Conservation (phyloP, 2,113 vertebrate genomes). For the Bujurquina vittata region DNA sequence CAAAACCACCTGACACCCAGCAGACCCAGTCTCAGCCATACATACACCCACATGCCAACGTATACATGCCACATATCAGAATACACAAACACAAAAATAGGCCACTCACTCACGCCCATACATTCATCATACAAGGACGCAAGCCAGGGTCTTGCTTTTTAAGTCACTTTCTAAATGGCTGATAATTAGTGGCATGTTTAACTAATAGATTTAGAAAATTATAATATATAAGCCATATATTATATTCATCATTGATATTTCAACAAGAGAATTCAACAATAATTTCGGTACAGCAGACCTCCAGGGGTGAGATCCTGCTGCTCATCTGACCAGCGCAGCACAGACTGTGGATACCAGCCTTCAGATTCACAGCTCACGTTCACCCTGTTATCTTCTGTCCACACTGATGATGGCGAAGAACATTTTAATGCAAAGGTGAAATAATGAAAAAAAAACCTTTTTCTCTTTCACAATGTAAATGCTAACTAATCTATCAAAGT, state of each 20-base stretch:
- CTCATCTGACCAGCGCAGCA: constrained; percentile 48
- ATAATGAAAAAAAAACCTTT: too few relatives aligned
- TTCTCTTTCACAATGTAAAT: too few relatives aligned
- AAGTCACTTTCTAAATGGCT: neutral
- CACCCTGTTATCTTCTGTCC: neutral
- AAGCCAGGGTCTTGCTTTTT: neutral
- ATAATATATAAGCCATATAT: too few relatives aligned
- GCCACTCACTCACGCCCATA: too few relatives aligned
- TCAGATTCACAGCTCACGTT: constrained; percentile 75
- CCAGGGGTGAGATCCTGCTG: neutral
- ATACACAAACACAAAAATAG: too few relatives aligned
- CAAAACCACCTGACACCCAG: too few relatives aligned
- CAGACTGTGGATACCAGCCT: constrained; percentile 72
- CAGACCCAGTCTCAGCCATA: too few relatives aligned
- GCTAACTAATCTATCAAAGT: too few relatives aligned
- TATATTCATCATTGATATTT: too few relatives aligned
- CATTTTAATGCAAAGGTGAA: rapidly evolving
- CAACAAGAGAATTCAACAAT: neutral
- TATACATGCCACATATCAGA: too few relatives aligned
- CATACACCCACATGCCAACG: too few relatives aligned
- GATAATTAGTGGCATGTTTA: rapidly evolving
- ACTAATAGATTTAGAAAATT: neutral
- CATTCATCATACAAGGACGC: too few relatives aligned
- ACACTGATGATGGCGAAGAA: neutral
- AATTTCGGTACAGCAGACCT: neutral